Evolutionary conservation across 2,797 vertebrate genomes (phyloP).

Genomic region (Acanthornis magna): DNA sequence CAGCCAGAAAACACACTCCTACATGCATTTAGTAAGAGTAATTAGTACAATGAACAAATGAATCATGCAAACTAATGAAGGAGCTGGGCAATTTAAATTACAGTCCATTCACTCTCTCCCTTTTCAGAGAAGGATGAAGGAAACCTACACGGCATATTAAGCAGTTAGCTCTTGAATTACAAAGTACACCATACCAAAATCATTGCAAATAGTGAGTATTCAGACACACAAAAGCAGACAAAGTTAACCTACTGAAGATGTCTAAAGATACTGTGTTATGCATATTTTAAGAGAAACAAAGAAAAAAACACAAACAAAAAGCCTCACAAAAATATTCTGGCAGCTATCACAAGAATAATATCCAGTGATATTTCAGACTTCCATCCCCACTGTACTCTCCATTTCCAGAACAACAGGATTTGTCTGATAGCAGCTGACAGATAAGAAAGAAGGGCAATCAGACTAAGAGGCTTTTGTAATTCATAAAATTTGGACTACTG

Average conservation of each 20-base stretch:
- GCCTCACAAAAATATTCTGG: neutral
- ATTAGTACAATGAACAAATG: neutral
- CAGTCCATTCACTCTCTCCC: neutral
- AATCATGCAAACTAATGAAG: neutral
- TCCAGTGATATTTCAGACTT: neutral
- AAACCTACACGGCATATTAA: constrained; percentile 27
- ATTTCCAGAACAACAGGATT: neutral
- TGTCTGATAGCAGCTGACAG: neutral
- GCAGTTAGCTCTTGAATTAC: neutral
- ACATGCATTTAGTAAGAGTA: neutral
- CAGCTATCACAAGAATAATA: neutral
- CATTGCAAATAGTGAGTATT: neutral
- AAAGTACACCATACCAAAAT: neutral
- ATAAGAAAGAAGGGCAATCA: neutral
- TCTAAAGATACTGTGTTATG: neutral
- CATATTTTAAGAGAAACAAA: neutral
- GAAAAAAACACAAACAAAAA: neutral
- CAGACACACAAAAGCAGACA: neutral
- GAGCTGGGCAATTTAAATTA: neutral
- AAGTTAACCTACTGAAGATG: neutral
- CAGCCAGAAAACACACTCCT: neutral
- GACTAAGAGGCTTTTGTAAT: neutral
- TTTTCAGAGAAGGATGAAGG: neutral
- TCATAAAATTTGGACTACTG: neutral
- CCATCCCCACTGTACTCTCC: neutral